Conservation (phyloP, 1,140 invertebrate genomes). For the Eufriesea mexicana region DNA sequence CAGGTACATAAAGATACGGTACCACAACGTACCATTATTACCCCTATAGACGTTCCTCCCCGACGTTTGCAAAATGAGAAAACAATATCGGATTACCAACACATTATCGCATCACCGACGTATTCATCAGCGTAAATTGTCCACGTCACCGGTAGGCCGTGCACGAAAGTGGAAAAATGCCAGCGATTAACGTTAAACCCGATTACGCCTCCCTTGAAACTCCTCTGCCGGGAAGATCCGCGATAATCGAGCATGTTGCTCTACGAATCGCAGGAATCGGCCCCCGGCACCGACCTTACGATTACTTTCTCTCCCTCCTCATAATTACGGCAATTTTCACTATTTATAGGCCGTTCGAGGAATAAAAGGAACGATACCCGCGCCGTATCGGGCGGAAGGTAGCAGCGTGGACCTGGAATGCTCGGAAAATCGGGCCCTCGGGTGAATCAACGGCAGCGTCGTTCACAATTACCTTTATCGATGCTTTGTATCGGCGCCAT, state of each 20-base stretch:
- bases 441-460: not conserved
- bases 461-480: conserved; percentile 22
- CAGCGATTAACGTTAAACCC: not conserved
- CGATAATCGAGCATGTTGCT: conserved; percentile 11
- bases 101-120: conserved; percentile 4
- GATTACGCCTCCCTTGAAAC: not conserved
- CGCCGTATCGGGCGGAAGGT: not conserved
- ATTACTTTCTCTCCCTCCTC: conserved; percentile 62
- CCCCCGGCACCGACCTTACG: conserved; percentile 40
- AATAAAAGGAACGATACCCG: not conserved
- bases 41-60: not conserved
- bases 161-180: not conserved
- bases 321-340: conserved; percentile 68
- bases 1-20: not conserved
- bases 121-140: not conserved
- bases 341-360: conserved; percentile 56
- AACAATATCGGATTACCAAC: not conserved
- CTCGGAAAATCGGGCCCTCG: conserved; percentile 8
- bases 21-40: not conserved
- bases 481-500: conserved; percentile 18
- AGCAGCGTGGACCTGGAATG: not conserved
- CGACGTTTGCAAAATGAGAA: not conserved
- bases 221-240: not conserved
- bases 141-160: not conserved
- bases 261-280: conserved; percentile 15